phyloP scores from a whole-genome alignment of 2,888 invertebrate species.

The Napeogenes sylphis region DNA sequence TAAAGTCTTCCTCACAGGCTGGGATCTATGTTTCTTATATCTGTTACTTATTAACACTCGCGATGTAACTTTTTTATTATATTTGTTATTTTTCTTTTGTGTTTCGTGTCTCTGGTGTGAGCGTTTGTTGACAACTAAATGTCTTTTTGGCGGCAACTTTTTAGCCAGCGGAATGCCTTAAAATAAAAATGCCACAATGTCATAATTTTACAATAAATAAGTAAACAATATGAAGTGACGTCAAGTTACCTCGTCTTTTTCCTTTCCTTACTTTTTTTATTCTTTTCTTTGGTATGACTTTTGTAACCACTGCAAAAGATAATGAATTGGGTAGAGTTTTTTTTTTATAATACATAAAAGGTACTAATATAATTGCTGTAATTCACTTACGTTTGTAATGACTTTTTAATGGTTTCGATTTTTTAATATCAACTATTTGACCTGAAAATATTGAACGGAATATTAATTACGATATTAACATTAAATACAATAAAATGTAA shows the following conservation, averaged over 20 bases:
- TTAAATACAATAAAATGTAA: too few relatives aligned
- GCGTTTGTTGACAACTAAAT: conserved; percentile 39
- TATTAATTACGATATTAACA: too few relatives aligned
- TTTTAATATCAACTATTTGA: conserved; percentile 22
- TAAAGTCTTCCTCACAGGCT: conserved; percentile 4
- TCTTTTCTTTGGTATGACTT: background rate
- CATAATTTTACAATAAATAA: background rate
- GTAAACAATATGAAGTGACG: background rate
- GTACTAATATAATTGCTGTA: background rate
- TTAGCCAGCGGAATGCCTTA: conserved; percentile 38
- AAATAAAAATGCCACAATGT: conserved; percentile 14
- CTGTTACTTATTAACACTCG: conserved; percentile 11
- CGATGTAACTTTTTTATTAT: conserved; percentile 9
- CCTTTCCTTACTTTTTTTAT: background rate
- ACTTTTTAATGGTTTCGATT: conserved; percentile 26
- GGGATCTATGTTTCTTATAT: conserved; percentile 12
- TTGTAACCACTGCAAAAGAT: conserved; percentile 18
- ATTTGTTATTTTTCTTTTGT: conserved; percentile 11
- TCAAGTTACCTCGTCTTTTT: conserved; percentile 29
- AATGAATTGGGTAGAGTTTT: background rate
- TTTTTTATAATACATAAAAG: too few relatives aligned
- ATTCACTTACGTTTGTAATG: conserved; percentile 36
- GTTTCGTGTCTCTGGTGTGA: conserved; percentile 10
- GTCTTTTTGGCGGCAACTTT: conserved; percentile 40
- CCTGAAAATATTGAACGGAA: conserved; percentile 16